Evolutionary conservation across 2,888 invertebrate species (phyloP).

Genomic region (Salticus scenicus): DNA sequence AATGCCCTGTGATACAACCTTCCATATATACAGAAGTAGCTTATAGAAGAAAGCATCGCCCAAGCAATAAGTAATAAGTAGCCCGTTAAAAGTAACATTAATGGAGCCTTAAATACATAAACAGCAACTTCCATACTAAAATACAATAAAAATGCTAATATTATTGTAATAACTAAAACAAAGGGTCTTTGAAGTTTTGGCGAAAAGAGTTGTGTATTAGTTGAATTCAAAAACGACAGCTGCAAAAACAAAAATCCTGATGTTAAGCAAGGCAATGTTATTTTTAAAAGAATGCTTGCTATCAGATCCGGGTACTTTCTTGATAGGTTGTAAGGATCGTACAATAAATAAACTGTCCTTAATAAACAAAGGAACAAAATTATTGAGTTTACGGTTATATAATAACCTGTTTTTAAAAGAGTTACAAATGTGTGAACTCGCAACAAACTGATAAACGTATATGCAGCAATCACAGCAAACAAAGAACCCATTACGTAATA

Average conservation of each 20-base stretch:
- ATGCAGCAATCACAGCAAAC: slow-evolving; percentile 88
- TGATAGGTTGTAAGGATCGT: slow-evolving; percentile 93
- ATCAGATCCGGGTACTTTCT: slow-evolving; percentile 85
- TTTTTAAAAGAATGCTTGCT: slow-evolving; percentile 87
- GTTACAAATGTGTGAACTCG: slow-evolving; percentile 84
- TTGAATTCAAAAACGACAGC: slow-evolving; percentile 87
- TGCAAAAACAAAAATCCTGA: slow-evolving; percentile 93
- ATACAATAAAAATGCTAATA: slow-evolving; percentile 86
- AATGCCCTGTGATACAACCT: slow-evolving; percentile 74
- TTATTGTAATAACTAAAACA: slow-evolving; percentile 85
- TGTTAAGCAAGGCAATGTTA: slow-evolving; percentile 89
- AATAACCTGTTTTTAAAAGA: slow-evolving; percentile 90
- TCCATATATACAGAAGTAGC: slow-evolving; percentile 81
- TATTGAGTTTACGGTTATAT: slow-evolving; percentile 88
- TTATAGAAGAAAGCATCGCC: slow-evolving; percentile 87
- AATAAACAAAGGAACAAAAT: slow-evolving; percentile 86
- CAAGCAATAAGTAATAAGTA: slow-evolving; percentile 88
- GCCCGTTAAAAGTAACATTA: slow-evolving; percentile 78
- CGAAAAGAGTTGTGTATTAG: slow-evolving; percentile 77
- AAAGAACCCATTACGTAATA: slow-evolving; percentile 90
- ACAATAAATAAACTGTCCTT: slow-evolving; percentile 88
- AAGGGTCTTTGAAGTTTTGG: slow-evolving; percentile 83
- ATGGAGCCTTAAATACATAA: slow-evolving; percentile 73
- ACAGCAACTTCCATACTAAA: slow-evolving; percentile 84
- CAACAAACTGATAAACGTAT: slow-evolving; percentile 89